phyloP scores from a whole-genome alignment of 2,797 vertebrate species.

The Eulemur albifrons region DNA sequence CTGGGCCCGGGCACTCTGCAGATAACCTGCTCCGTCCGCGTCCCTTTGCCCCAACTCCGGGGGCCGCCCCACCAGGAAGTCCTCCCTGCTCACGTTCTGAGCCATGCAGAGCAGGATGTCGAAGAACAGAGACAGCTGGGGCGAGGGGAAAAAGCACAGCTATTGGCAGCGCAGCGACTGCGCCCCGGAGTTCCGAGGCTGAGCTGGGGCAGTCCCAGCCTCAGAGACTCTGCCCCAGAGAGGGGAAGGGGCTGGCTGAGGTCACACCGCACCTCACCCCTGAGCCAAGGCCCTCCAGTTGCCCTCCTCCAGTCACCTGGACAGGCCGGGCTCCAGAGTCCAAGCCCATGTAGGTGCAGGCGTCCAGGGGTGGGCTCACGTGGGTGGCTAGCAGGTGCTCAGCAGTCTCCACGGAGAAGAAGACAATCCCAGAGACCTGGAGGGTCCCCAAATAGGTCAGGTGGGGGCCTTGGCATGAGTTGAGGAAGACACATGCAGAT shows the following conservation, averaged over 20 bases:
- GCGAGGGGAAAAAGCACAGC: neutral
- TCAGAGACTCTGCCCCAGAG: neutral
- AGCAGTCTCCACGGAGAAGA: slow-evolving; percentile 91
- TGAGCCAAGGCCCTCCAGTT: neutral
- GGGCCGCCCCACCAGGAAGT: slow-evolving; percentile 86
- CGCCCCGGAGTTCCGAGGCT: neutral
- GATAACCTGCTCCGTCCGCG: slow-evolving; percentile 55
- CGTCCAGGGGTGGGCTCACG: slow-evolving; percentile 91
- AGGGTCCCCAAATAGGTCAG: neutral
- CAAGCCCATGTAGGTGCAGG: slow-evolving; percentile 96
- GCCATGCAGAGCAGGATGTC: slow-evolving; percentile 95
- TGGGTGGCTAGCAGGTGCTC: slow-evolving; percentile 94
- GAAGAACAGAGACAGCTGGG: slow-evolving; percentile 95
- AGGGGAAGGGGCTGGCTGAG: neutral
- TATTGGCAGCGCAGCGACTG: no score
- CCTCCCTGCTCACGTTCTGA: slow-evolving; percentile 83
- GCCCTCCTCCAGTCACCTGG: slow-evolving; percentile 86
- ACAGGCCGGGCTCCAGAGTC: slow-evolving; percentile 94
- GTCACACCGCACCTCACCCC: neutral
- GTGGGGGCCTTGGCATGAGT: neutral
- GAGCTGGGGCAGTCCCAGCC: neutral
- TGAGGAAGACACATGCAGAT: neutral
- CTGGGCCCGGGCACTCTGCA: slow-evolving; percentile 85
- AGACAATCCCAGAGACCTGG: slow-evolving; percentile 94
- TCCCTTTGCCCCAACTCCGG: slow-evolving; percentile 72